These are phyloP conservation scores for Holacanthella duospinosa DNA, from an alignment of 2,888 invertebrate genomes.

Conservation along the genomic window DNA sequence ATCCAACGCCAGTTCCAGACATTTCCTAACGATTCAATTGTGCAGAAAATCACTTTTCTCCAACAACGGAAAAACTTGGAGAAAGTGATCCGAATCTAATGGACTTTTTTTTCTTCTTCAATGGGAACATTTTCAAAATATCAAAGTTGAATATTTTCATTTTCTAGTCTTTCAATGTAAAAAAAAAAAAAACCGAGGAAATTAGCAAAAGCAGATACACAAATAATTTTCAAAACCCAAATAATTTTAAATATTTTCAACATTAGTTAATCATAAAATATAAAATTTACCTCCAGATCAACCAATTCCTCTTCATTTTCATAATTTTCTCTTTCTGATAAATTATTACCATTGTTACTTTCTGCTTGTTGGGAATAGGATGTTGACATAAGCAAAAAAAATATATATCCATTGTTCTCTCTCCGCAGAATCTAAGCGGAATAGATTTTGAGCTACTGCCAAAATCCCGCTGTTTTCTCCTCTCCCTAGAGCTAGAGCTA, in stretches of 20 bases:
- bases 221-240: no score
- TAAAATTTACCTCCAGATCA: no score
- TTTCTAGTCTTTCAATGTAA: no score
- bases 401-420: not conserved
- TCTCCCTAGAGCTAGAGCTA: not conserved
- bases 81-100: conserved; percentile 1
- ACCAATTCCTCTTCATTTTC: no score
- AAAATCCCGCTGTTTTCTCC: not conserved
- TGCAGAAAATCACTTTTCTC: conserved; percentile 18
- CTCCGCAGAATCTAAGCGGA: not conserved
- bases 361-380: not conserved
- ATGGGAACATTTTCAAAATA: not conserved
- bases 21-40: conserved; percentile 27
- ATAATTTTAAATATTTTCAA: no score
- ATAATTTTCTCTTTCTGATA: not conserved
- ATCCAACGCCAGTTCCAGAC: not conserved
- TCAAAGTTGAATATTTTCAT: not conserved
- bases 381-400: not conserved
- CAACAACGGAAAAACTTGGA: not conserved
- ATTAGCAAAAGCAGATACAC: no score
- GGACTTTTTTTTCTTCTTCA: not conserved
- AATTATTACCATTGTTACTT: not conserved
- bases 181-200: no score
- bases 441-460: not conserved
- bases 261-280: no score